These are phyloP conservation scores for Tetragnatha versicolor DNA, from an alignment of 1,140 invertebrate species.

Conservation along the genomic window DNA sequence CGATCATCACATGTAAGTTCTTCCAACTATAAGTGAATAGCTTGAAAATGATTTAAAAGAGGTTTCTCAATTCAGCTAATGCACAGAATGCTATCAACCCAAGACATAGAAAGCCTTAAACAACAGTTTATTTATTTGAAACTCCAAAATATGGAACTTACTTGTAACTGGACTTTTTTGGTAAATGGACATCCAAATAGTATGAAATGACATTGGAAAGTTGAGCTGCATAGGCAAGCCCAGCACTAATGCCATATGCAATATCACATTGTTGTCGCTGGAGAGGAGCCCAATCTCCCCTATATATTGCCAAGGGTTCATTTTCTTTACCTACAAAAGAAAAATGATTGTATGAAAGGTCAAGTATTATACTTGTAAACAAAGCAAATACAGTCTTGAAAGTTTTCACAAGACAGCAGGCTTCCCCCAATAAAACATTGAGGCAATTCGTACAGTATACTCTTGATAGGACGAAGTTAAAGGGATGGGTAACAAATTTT, in stretches of 20 bases:
- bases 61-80: not conserved
- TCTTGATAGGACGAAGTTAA: too few relatives aligned
- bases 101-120: not conserved
- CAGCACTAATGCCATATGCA: slow-evolving; percentile 78
- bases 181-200: slow-evolving; percentile 78
- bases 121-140: too few relatives aligned
- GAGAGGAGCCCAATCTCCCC: too few relatives aligned
- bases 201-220: slow-evolving; percentile 79
- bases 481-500: too few relatives aligned
- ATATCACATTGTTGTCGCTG: slow-evolving; percentile 70
- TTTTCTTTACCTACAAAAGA: not conserved
- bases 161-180: slow-evolving; percentile 78
- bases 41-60: not conserved
- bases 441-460: too few relatives aligned
- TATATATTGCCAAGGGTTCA: not conserved
- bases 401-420: too few relatives aligned
- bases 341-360: too few relatives aligned
- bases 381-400: too few relatives aligned
- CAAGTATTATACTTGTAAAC: too few relatives aligned
- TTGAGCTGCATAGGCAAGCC: slow-evolving; percentile 81
- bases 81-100: not conserved
- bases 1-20: too few relatives aligned
- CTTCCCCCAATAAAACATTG: too few relatives aligned
- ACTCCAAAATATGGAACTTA: too few relatives aligned
- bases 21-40: not conserved